These are phyloP conservation scores for Takifugu rubripes DNA, from an alignment of 2,797 vertebrate genomes.

Conservation along the genomic window DNA sequence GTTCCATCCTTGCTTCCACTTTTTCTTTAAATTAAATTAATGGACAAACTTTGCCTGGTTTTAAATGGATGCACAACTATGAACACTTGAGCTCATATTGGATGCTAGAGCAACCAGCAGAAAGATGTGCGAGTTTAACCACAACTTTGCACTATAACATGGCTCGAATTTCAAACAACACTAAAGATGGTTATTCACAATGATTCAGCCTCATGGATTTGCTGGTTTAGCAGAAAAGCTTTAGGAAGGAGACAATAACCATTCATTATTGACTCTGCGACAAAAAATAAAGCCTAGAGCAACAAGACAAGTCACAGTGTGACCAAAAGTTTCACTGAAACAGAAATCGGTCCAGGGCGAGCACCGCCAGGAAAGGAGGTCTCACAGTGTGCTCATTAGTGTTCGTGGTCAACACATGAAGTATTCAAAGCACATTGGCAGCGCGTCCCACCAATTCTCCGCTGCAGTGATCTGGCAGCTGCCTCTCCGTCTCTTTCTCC, in stretches of 20 bases:
- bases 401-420: conserved; percentile 57
- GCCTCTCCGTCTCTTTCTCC: conserved; percentile 31
- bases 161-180: no score
- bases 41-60: no score
- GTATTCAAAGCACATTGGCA: conserved; percentile 52
- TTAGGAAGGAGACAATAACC: conserved; percentile 14
- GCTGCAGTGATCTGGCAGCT: conserved; percentile 52
- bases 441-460: conserved; percentile 33
- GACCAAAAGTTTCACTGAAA: conserved; percentile 44
- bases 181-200: not conserved
- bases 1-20: no score
- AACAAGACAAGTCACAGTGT: conserved; percentile 22
- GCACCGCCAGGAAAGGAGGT: conserved; percentile 31
- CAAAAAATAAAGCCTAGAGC: conserved; percentile 34
- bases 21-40: no score
- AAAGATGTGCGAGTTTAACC: not conserved
- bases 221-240: conserved; percentile 9
- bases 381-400: conserved; percentile 62
- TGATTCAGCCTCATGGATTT: conserved; percentile 5
- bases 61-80: no score
- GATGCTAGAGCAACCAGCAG: conserved; percentile 1
- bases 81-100: not conserved
- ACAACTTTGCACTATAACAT: no score
- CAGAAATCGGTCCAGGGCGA: conserved; percentile 47
- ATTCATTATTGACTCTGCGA: conserved; percentile 38